These are phyloP conservation scores for Spea multiplicata DNA, from an alignment of 2,113 vertebrate genomes.

Conservation along the genomic window DNA sequence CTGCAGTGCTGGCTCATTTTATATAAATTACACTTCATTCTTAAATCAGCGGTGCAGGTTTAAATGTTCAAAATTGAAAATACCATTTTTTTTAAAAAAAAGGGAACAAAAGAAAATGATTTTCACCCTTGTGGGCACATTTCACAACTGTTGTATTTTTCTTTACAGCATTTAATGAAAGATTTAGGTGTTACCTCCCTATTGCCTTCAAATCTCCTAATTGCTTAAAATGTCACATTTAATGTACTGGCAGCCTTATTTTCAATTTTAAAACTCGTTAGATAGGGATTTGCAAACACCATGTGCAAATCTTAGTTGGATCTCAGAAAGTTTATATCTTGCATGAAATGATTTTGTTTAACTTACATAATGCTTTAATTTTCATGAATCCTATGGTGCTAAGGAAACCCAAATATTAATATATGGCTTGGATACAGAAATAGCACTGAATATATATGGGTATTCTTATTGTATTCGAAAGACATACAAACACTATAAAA, in stretches of 20 bases:
- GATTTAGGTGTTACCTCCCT: background rate
- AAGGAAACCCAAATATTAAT: background rate
- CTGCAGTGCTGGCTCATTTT: conserved; percentile 20
- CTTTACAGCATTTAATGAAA: background rate
- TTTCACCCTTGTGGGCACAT: background rate
- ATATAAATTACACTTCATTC: conserved; percentile 38
- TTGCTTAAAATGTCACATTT: background rate
- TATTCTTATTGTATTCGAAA: too few relatives aligned
- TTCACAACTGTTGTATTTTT: background rate
- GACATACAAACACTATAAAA: too few relatives aligned
- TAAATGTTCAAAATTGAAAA: conserved; percentile 28
- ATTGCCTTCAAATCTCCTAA: conserved; percentile 1
- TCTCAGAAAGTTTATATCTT: background rate
- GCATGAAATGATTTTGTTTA: background rate
- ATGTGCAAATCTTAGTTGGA: background rate
- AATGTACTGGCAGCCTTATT: background rate
- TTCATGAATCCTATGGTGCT: background rate
- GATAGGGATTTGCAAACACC: background rate
- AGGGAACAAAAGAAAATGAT: conserved; percentile 15
- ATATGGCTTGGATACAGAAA: too few relatives aligned
- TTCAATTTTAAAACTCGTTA: conserved; percentile 2
- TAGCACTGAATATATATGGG: too few relatives aligned
- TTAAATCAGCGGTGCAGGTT: conserved; percentile 11
- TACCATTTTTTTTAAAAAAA: conserved; percentile 20
- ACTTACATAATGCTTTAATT: background rate